These are phyloP conservation scores for Esox lucius DNA, from an alignment of 2,797 vertebrate genomes.

Conservation along the genomic window DNA sequence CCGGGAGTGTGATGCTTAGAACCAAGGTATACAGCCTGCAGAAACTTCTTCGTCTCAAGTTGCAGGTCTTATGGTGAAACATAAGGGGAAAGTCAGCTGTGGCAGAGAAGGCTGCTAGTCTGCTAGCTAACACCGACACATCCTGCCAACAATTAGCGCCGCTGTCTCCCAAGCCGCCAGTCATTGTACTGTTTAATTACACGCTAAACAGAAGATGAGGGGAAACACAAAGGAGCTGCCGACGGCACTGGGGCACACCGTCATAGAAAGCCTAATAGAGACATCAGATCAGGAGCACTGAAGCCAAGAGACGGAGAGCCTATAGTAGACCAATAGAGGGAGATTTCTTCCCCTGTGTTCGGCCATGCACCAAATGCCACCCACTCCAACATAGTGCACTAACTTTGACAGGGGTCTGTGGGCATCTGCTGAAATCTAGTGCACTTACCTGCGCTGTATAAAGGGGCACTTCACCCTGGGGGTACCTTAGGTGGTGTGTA, in stretches of 20 bases:
- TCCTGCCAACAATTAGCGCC: constrained; percentile 87
- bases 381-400: not conserved
- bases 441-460: not conserved
- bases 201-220: constrained; percentile 85
- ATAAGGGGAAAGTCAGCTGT: constrained; percentile 4
- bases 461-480: too few species aligned
- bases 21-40: not conserved
- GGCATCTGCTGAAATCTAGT: not conserved
- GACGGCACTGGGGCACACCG: constrained; percentile 68
- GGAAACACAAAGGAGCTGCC: constrained; percentile 78
- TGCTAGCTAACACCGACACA: constrained; percentile 65
- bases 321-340: not conserved
- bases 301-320: not conserved
- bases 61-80: not conserved
- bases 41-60: not conserved
- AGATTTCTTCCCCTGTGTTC: not conserved
- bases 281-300: constrained; percentile 44
- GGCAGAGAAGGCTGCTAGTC: constrained; percentile 7
- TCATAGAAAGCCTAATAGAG: constrained; percentile 69
- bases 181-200: constrained; percentile 92
- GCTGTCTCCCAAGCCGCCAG: constrained; percentile 53
- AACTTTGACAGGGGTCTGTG: not conserved
- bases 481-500: too few species aligned
- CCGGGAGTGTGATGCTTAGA: not conserved
- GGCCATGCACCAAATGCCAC: not conserved